Conservation (phyloP, 2,888 invertebrate genomes). For the Ptychoptera contaminata region DNA sequence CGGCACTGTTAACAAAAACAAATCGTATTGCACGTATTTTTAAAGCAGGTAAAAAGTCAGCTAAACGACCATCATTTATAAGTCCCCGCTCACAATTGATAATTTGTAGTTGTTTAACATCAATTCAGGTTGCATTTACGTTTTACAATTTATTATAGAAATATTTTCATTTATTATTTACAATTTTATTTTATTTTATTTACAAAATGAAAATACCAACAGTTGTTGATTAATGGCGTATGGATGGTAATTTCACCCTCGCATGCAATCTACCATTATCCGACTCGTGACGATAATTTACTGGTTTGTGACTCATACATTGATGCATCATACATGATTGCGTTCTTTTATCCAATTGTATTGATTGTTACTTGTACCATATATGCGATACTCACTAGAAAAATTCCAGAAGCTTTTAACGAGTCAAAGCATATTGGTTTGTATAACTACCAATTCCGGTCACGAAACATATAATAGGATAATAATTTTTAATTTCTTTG, state of each 20-base stretch:
- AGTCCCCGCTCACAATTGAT: slow-evolving; percentile 80
- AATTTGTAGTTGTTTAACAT: slow-evolving; percentile 75
- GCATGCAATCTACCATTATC: slow-evolving; percentile 76
- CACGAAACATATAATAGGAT: not conserved
- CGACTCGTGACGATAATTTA: slow-evolving; percentile 81
- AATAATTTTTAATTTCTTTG: not conserved
- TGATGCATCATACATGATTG: slow-evolving; percentile 85
- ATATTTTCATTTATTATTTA: slow-evolving; percentile 5
- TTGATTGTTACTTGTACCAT: slow-evolving; percentile 86
- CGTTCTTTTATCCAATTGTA: slow-evolving; percentile 84
- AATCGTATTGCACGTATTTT: slow-evolving; percentile 93
- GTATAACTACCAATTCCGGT: no score
- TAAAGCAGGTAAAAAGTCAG: slow-evolving; percentile 90
- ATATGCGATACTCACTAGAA: slow-evolving; percentile 88
- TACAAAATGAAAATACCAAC: slow-evolving; percentile 9
- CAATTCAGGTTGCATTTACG: slow-evolving; percentile 76
- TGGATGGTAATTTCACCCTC: slow-evolving; percentile 90
- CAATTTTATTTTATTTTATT: no score
- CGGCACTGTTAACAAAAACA: slow-evolving; percentile 91
- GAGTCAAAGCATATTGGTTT: slow-evolving; percentile 92
- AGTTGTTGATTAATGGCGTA: slow-evolving; percentile 75
- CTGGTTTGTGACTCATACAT: slow-evolving; percentile 86
- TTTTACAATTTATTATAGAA: slow-evolving; percentile 5
- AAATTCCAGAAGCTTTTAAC: slow-evolving; percentile 97
- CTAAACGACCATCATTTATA: slow-evolving; percentile 86